Percentiles rank a stretch among this genome's conserved stretches.
phyloP scores from a whole-genome alignment of 1,140 invertebrate genomes.

The Arion vulgaris region DNA sequence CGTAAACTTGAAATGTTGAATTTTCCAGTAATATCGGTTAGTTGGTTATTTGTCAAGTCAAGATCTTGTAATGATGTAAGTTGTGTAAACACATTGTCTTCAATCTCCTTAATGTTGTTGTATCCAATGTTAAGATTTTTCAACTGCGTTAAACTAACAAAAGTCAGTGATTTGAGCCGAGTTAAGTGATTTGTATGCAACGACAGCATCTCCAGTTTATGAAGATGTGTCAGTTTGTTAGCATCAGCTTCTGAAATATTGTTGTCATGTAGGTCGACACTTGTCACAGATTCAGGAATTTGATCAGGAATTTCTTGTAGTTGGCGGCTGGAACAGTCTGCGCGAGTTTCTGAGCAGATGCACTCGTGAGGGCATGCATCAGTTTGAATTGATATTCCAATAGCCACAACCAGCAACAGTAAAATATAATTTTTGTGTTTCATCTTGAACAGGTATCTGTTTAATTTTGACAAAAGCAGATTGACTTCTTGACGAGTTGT shows the following conservation, averaged over 20 bases:
- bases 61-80: conserved; percentile 63
- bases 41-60: conserved; percentile 79
- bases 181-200: conserved; percentile 37
- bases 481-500: no score
- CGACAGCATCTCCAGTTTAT: conserved; percentile 18
- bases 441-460: no score
- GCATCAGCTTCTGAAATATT: conserved; percentile 43
- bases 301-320: conserved; percentile 5
- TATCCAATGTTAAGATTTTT: conserved; percentile 37
- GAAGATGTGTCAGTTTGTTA: conserved; percentile 32
- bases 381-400: neutral
- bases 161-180: conserved; percentile 33
- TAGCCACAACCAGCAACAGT: neutral
- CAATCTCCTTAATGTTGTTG: conserved; percentile 49
- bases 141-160: conserved; percentile 39
- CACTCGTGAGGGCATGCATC: neutral
- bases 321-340: neutral
- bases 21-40: conserved; percentile 68
- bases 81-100: conserved; percentile 60
- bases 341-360: neutral
- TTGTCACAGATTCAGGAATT: neutral
- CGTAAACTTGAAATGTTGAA: conserved; percentile 77
- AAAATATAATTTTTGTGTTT: no score
- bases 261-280: conserved; percentile 49
- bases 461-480: no score